phyloP scores from a whole-genome alignment of 37 sponge, comb jelly and placozoan genomes.

The Petrosia ficiformis region DNA sequence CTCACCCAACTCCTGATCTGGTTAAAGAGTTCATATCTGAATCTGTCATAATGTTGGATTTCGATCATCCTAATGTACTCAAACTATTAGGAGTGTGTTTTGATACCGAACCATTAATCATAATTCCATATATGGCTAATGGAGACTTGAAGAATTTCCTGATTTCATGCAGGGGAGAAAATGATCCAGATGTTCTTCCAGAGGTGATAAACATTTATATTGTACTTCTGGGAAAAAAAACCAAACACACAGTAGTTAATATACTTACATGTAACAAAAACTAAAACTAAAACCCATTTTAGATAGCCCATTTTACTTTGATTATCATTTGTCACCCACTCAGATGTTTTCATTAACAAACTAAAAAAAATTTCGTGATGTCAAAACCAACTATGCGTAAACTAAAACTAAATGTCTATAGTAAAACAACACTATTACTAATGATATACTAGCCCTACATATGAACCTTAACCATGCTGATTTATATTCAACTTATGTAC shows the following conservation, averaged over 20 bases:
- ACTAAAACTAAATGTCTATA: no score
- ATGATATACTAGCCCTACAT: no score
- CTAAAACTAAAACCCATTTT: neutral
- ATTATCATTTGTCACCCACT: no score
- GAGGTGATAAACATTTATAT: neutral
- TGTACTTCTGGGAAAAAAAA: neutral
- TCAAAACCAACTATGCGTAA: no score
- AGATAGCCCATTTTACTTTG: no score
- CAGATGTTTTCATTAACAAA: no score
- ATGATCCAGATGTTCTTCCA: neutral
- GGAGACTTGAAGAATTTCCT: slow-evolving; percentile 40
- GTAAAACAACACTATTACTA: no score
- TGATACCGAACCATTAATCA: slow-evolving; percentile 31
- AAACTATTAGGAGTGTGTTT: slow-evolving; percentile 45
- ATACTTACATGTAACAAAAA: neutral
- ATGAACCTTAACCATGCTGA: neutral
- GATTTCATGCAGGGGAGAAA: slow-evolving; percentile 10
- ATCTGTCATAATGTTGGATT: slow-evolving; percentile 23
- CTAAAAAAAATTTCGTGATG: no score
- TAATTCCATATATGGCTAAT: slow-evolving; percentile 44
- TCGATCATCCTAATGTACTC: slow-evolving; percentile 53
- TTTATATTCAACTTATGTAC: no score
- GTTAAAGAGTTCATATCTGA: slow-evolving; percentile 39
- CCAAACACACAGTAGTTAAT: neutral
- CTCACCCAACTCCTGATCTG: slow-evolving; percentile 1